Evolutionary conservation across 2,113 vertebrate species (phyloP).

Genomic region (Lampris megalopsis): DNA sequence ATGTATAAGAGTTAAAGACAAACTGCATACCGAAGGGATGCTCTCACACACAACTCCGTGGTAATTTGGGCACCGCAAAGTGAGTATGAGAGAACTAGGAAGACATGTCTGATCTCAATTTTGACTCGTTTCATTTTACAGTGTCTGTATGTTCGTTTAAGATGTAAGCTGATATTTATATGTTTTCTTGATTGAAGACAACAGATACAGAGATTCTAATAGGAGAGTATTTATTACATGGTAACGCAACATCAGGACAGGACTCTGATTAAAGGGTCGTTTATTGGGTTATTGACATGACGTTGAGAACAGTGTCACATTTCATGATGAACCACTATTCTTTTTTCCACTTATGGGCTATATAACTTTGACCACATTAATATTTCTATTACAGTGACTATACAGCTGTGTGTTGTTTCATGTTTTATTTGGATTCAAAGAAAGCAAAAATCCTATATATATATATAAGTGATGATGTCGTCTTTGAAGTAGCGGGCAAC

Average conservation of each 20-base stretch:
- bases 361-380: constrained; percentile 43
- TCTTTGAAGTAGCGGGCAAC: constrained; percentile 23
- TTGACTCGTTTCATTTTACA: constrained; percentile 22
- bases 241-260: constrained; percentile 22
- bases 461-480: not conserved
- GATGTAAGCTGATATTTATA: constrained; percentile 73
- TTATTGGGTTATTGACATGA: constrained; percentile 35
- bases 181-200: constrained; percentile 55
- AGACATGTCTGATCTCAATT: constrained; percentile 17
- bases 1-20: not conserved
- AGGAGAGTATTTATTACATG: constrained; percentile 70
- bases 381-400: constrained; percentile 24
- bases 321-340: constrained; percentile 47
- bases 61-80: not conserved
- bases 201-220: constrained; percentile 50
- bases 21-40: constrained; percentile 36
- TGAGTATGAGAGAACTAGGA: not conserved
- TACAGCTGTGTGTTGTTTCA: not conserved
- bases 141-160: constrained; percentile 39
- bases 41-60: not conserved
- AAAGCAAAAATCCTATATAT: not conserved
- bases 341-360: constrained; percentile 29
- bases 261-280: constrained; percentile 12
- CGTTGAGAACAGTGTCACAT: constrained; percentile 46
- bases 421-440: not conserved